These are phyloP conservation scores for Seriola quinqueradiata DNA, from an alignment of 2,113 vertebrate species.

Conservation along the genomic window DNA sequence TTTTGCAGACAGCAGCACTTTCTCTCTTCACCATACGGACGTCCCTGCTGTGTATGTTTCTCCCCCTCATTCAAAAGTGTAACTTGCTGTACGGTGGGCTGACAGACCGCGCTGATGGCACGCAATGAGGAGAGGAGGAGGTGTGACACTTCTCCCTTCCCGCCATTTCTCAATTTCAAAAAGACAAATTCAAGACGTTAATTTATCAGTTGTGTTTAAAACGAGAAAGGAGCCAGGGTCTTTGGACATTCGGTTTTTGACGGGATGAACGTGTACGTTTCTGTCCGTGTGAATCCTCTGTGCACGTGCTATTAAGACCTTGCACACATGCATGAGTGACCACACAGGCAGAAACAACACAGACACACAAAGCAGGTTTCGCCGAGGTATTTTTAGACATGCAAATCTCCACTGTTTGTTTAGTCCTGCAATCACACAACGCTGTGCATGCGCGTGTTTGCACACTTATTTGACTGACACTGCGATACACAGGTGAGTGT, in stretches of 20 bases:
- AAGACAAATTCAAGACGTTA: too few species aligned
- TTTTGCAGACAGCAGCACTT: constrained; percentile 22
- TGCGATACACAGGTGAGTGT: background rate
- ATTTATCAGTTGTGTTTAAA: too few species aligned
- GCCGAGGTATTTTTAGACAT: constrained; percentile 37
- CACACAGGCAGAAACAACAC: background rate
- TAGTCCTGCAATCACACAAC: constrained; percentile 16
- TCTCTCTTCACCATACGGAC: constrained; percentile 4
- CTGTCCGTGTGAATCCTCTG: background rate
- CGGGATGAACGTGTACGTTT: too few species aligned
- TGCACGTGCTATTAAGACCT: background rate
- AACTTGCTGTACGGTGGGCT: background rate
- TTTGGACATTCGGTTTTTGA: too few species aligned
- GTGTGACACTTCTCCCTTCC: constrained; percentile 1
- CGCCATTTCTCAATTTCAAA: background rate
- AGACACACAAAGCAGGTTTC: constrained; percentile 29
- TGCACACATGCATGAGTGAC: background rate
- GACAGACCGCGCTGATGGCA: background rate
- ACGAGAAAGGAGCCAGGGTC: too few species aligned
- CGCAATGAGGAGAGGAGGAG: background rate
- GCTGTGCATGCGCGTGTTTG: background rate
- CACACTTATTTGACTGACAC: background rate
- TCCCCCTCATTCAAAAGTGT: constrained; percentile 5
- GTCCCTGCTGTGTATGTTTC: background rate
- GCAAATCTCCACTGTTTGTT: constrained; percentile 26